A percentile compares a stretch with the other conserved stretches of the same genome.
Conservation (phyloP, 2,797 vertebrate species). For the Microchirus variegatus region DNA sequence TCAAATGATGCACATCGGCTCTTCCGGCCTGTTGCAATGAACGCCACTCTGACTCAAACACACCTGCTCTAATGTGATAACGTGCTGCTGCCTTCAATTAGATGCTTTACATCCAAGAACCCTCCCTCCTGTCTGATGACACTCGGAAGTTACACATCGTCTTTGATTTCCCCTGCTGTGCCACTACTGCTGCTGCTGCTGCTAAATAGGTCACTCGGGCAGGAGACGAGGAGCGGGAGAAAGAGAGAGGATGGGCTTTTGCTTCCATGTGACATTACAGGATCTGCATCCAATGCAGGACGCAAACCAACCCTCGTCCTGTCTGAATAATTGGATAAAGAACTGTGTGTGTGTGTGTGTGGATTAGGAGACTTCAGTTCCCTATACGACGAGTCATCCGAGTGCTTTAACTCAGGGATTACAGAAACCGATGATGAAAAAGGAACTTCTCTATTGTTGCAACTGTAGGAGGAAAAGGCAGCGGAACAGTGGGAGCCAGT, state of each 20-base stretch:
- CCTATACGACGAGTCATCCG: neutral
- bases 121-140: conserved; percentile 21
- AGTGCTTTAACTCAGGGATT: conserved; percentile 35
- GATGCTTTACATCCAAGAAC: conserved; percentile 51
- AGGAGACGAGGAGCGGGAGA: conserved; percentile 38
- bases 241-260: conserved; percentile 27
- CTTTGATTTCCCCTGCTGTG: conserved; percentile 43
- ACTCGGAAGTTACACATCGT: conserved; percentile 50
- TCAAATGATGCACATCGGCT: conserved; percentile 28
- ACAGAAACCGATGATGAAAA: conserved; percentile 26
- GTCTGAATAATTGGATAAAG: conserved; percentile 40
- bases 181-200: conserved; percentile 19
- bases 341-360: conserved; percentile 11
- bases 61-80: conserved; percentile 29
- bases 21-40: conserved; percentile 33
- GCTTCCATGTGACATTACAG: conserved; percentile 57
- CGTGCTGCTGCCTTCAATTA: conserved; percentile 11
- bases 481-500: neutral
- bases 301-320: conserved; percentile 30
- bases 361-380: conserved; percentile 44
- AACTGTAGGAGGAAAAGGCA: neutral
- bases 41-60: conserved; percentile 27
- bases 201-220: conserved; percentile 81
- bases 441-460: conserved; percentile 14
- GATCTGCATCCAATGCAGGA: conserved; percentile 39